phyloP scores from a whole-genome alignment of 2,113 vertebrate species.

The Naja naja region DNA sequence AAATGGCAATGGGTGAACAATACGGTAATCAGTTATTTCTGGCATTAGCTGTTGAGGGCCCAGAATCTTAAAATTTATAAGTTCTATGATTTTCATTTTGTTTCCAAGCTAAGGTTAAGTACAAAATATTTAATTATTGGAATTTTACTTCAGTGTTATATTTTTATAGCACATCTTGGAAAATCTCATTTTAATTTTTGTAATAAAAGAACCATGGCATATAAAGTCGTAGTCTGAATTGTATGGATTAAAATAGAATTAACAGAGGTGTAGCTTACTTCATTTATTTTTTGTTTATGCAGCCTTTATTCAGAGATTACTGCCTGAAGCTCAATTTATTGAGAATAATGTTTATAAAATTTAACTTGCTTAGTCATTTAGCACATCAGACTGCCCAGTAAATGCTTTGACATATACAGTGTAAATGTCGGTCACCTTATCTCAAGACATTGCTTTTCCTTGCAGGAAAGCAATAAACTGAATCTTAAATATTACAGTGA shows the following conservation, averaged over 20 bases:
- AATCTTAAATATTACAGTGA: constrained; percentile 26
- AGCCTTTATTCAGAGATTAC: background rate
- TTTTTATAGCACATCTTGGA: background rate
- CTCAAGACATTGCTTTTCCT: constrained; percentile 13
- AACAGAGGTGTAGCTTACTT: background rate
- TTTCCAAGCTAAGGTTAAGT: background rate
- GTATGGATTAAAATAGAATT: background rate
- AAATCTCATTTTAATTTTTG: background rate
- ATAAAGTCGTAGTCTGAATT: background rate
- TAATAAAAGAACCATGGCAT: background rate
- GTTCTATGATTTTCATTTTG: background rate
- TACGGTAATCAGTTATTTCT: background rate
- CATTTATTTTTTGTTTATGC: background rate
- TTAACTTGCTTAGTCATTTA: constrained; percentile 4
- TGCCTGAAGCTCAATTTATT: constrained; percentile 3
- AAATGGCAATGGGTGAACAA: background rate
- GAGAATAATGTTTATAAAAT: background rate
- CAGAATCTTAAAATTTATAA: background rate
- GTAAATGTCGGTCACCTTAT: constrained; percentile 32
- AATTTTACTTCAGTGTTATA: background rate
- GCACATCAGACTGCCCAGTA: constrained; percentile 5
- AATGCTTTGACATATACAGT: constrained; percentile 23
- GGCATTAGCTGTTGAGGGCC: background rate
- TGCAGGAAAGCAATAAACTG: constrained; percentile 29
- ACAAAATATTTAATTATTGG: background rate